phyloP scores from a whole-genome alignment of 2,888 invertebrate species.

The Podotricha telesiphe region DNA sequence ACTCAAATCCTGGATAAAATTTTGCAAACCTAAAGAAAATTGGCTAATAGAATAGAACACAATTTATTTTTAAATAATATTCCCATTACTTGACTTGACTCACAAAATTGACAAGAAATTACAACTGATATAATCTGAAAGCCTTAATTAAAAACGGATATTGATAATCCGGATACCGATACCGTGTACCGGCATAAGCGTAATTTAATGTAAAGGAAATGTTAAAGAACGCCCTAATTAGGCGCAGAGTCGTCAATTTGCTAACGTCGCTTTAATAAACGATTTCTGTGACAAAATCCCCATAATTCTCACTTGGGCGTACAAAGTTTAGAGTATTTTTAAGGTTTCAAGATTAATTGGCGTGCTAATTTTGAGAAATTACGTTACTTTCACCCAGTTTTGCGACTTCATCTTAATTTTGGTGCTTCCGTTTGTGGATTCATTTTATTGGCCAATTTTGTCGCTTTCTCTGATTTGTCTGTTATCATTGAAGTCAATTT shows the following conservation, averaged over 20 bases:
- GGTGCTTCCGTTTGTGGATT: background rate
- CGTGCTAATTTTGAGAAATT: constrained; percentile 17
- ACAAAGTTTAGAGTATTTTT: constrained; percentile 26
- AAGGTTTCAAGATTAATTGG: constrained; percentile 21
- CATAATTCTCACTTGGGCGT: constrained; percentile 3
- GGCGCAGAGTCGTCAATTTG: constrained; percentile 30
- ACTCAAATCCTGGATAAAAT: too few species aligned
- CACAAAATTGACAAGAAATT: constrained; percentile 7
- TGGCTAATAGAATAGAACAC: background rate
- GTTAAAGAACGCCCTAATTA: constrained; percentile 34
- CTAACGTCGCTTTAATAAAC: constrained; percentile 32
- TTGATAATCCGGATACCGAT: constrained; percentile 22
- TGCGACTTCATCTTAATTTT: constrained; percentile 11
- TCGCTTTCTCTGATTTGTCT: background rate
- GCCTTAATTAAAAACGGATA: constrained; percentile 21
- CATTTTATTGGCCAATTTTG: constrained; percentile 7
- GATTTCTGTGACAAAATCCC: constrained; percentile 31
- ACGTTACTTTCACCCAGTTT: constrained; percentile 1
- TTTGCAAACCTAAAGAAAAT: background rate
- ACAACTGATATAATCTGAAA: background rate
- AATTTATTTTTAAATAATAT: constrained; percentile 6
- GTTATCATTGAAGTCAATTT: too few species aligned
- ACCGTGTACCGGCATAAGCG: constrained; percentile 23
- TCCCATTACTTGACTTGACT: background rate
- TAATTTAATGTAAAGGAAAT: constrained; percentile 26